Percentiles rank a stretch among this genome's conserved stretches.
Conservation (phyloP, 2,888 invertebrate species). For the Cylloceria caligata region DNA sequence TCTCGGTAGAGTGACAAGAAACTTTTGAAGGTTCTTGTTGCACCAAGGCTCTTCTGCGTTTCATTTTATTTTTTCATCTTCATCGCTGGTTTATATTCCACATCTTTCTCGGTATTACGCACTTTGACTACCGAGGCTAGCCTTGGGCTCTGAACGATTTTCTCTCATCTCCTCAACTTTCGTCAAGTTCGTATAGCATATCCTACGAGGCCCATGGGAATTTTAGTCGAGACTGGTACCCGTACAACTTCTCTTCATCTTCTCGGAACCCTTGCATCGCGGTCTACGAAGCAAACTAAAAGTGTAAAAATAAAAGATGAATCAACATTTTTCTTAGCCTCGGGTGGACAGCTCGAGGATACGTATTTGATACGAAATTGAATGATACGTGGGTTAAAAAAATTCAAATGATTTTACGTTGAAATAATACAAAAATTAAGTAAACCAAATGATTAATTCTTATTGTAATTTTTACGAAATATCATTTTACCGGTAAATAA, state of each 20-base stretch:
- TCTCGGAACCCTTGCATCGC: background rate
- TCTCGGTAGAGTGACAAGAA: background rate
- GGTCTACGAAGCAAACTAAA: conserved; percentile 3
- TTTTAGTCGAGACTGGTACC: conserved; percentile 1
- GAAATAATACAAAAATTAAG: background rate
- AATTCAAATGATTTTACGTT: background rate
- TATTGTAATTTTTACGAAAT: background rate
- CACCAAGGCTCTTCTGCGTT: background rate
- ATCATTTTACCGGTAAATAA: too few relatives aligned
- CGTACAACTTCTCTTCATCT: background rate
- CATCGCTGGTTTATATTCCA: conserved; percentile 14
- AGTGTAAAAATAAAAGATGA: background rate
- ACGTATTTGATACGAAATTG: background rate
- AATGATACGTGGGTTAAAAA: background rate
- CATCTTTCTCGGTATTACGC: conserved; percentile 17
- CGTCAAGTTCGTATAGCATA: background rate
- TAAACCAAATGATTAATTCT: too few relatives aligned
- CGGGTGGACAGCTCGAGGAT: background rate
- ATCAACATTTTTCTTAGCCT: conserved; percentile 18
- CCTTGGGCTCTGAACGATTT: conserved; percentile 33
- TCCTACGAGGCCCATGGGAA: conserved; percentile 16
- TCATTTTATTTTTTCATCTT: background rate
- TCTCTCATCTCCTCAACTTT: conserved; percentile 19
- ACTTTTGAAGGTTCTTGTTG: background rate
- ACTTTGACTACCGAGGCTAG: conserved; percentile 6